Evolutionary conservation across 2,113 vertebrate species (phyloP), one percentile per base, ranked within the genome.

Genomic region (Athene noctua): DNA sequence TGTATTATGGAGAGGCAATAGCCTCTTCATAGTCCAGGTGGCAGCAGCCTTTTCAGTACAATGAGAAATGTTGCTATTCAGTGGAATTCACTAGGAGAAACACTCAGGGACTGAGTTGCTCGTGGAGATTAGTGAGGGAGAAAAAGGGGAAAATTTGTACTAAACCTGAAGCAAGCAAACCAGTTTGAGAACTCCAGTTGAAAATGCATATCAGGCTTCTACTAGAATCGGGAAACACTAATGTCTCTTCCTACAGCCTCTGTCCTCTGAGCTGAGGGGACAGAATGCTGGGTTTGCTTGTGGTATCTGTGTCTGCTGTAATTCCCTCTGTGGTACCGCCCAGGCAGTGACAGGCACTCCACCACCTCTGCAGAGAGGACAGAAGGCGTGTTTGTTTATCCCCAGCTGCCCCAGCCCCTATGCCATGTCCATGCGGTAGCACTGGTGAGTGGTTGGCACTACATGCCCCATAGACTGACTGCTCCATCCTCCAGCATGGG

Each of bases 1-100:
- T 95, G 95, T 73, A 86, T 97, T 93, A 80, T 26, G 47, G 78
- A 91, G 59, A 92, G 42, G 68, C 84, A 94, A 68, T 84, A 79
- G 86, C 25, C 80, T 83, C 88, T 92, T 94, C 9, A 8, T 78
- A 85, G 93, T 90, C 92, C 93, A 96, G 86, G 74, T 89, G 80
- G 79, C 88, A 95, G 57, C 80, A 94, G 80, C 59, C 86, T 95
- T 96, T 96, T 96, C 74, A 74, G 91, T 89, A 89, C 59, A 55
- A 18, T 74, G 78, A 96, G 57, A 62, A 92, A 93, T 86, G 75
- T 67, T 80, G 44, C 66, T 88, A 15, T 77, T 79, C 71, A 42
- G 46, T 72, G 93, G 82, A 70, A 72, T 88, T 88, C 54, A 49
- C 32, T 16, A 63, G 75, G 59, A 96, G 46, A 79, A 75, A 36